Evolutionary conservation across 2,113 vertebrate genomes (phyloP).

Genomic region (Hemibagrus wyckioides): DNA sequence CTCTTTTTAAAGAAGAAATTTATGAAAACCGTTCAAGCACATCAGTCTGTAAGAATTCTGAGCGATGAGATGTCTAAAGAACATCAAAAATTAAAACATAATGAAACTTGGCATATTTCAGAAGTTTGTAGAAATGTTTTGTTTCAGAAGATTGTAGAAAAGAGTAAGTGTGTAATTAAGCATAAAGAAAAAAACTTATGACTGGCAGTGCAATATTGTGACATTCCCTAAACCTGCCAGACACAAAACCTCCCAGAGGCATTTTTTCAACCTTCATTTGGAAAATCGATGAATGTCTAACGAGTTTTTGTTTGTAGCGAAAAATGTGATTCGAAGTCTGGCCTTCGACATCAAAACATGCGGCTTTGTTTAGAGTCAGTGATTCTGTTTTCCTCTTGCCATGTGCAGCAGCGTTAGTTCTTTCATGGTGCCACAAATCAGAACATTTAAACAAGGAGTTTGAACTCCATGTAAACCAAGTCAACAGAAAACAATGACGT

Average conservation of each 20-base stretch:
- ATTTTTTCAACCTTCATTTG: neutral
- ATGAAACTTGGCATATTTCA: neutral
- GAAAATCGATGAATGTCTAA: neutral
- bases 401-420: neutral
- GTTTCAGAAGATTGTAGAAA: neutral
- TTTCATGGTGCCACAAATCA: conserved; percentile 1
- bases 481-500: conserved; percentile 2
- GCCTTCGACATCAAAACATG: neutral
- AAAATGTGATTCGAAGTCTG: neutral
- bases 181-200: no score
- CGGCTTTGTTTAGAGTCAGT: neutral
- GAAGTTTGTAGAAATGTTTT: neutral
- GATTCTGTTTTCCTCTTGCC: neutral
- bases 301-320: neutral
- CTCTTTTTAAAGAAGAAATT: neutral
- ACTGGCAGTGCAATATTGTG: no score
- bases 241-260: neutral
- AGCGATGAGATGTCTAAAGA: neutral
- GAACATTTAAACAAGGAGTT: neutral
- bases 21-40: neutral
- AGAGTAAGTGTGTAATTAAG: neutral
- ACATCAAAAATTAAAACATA: neutral
- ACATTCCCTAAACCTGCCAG: neutral
- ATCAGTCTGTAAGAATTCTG: neutral
- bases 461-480: neutral